Evolutionary conservation across 2,888 invertebrate genomes (phyloP).

Genomic region (Drosophila tripunctata): DNA sequence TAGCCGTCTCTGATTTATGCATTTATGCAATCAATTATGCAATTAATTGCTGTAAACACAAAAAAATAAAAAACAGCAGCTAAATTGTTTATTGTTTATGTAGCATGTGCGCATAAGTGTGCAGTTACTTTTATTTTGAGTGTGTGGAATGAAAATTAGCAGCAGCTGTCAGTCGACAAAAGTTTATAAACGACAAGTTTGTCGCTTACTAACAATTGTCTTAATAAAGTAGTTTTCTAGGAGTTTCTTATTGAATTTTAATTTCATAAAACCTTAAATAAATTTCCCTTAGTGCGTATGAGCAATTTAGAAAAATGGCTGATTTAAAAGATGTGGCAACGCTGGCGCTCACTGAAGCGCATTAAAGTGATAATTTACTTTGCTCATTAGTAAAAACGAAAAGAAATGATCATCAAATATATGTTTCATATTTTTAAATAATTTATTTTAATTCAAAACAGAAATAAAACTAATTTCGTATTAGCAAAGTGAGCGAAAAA

Average conservation of each 20-base stretch:
- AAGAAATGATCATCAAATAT: too few species aligned
- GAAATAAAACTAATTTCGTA: not conserved
- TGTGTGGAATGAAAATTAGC: conserved; percentile 67
- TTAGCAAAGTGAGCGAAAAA: too few species aligned
- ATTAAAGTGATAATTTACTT: not conserved
- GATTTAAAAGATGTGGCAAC: not conserved
- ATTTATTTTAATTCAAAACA: too few species aligned
- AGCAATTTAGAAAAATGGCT: too few species aligned
- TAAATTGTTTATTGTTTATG: conserved; percentile 37
- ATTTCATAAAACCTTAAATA: too few species aligned
- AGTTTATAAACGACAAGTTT: not conserved
- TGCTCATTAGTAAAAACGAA: too few species aligned
- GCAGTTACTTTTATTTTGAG: conserved; percentile 26
- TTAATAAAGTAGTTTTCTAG: too few species aligned
- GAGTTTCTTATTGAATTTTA: too few species aligned
- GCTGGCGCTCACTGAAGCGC: not conserved
- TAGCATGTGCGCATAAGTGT: not conserved
- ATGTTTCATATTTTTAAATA: too few species aligned
- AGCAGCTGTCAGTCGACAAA: conserved; percentile 54
- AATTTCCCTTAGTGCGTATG: too few species aligned
- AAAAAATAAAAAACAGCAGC: conserved; percentile 67
- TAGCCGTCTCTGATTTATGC: conserved; percentile 54
- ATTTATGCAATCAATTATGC: conserved; percentile 75
- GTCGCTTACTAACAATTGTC: too few species aligned
- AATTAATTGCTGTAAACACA: conserved; percentile 73